A percentile compares a stretch with the other conserved stretches of the same genome.
These are phyloP conservation scores for Acanthochromis polyacanthus DNA, from an alignment of 2,113 vertebrate species.

Conservation along the genomic window DNA sequence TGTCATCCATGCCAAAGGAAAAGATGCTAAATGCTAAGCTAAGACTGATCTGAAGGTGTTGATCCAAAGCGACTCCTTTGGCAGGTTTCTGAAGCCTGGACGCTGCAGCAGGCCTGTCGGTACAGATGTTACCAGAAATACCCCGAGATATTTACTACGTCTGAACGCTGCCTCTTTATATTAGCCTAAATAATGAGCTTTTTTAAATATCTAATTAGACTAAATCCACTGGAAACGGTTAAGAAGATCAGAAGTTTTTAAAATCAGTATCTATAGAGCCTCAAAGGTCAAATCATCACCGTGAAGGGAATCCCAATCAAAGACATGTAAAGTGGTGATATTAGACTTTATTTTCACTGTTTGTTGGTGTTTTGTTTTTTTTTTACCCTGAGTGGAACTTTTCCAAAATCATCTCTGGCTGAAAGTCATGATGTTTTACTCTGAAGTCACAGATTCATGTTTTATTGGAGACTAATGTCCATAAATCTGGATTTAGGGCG, in stretches of 20 bases:
- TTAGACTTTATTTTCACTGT: neutral
- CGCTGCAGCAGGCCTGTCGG: conserved; percentile 60
- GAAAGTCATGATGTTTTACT: neutral
- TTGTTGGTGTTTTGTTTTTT: neutral
- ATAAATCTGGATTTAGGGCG: neutral
- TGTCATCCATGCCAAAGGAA: conserved; percentile 77
- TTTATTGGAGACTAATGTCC: too few species aligned
- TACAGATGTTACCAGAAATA: conserved; percentile 34
- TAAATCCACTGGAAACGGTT: conserved; percentile 49
- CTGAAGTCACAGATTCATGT: neutral
- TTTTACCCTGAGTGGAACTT: conserved; percentile 9
- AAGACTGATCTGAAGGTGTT: conserved; percentile 27
- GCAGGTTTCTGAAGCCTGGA: conserved; percentile 23
- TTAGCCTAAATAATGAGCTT: conserved; percentile 66
- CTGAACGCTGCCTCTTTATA: conserved; percentile 73
- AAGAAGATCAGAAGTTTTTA: conserved; percentile 26
- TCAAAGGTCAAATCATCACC: conserved; percentile 42
- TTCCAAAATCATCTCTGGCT: conserved; percentile 53
- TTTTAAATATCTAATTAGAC: conserved; percentile 42
- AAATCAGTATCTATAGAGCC: conserved; percentile 36
- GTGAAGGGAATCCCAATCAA: conserved; percentile 48
- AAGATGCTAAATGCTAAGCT: conserved; percentile 41
- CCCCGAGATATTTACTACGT: conserved; percentile 66
- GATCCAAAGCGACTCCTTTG: conserved; percentile 61
- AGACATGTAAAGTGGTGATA: conserved; percentile 13